Evolutionary conservation across 2,888 invertebrate genomes (phyloP), one percentile per base, ranked within the genome.

Genomic region (Lasius fuliginosus): DNA sequence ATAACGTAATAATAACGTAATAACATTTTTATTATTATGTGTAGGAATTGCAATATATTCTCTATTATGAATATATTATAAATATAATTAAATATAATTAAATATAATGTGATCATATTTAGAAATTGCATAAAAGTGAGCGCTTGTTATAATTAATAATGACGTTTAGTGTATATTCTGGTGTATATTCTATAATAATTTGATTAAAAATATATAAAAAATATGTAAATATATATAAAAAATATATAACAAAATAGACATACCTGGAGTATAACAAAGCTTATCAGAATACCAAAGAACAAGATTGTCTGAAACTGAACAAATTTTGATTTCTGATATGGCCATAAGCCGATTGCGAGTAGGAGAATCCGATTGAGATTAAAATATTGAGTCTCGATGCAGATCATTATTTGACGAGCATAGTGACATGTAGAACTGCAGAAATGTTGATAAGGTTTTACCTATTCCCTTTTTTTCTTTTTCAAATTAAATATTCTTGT

Each of bases 281-380:
- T 67, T 40, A 18, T 53, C 1, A 67, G 18, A 40, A 53, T 67
- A 12, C 8, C 12, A 56, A 53, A 76, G 5, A 76, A 11, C 18
- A 65, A 0, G 8, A 40, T 53, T 27, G 27, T 6, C n/a, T 56
- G 76, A 36, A 76, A 4, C 8, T 27, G 53, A 40, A 49, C 27
- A 27, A 76, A 8, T 12, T 76, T 76, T 0, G 76, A 56, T 76
- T 8, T 36, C 4, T 56, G 23, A 40, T 23, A 11, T 18, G 62
- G 64, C 75, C 75, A 75, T 33, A 75, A 64, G 23, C 64, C 75
- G 33, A 75, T 23, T 9, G 64, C 27, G 3, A 75, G 46, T 30
- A 75, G 64, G 23, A 64, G 36, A 33, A 49, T 4, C 49, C 36
- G 15, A 36, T 75, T 64, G 3, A 75, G 18, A 5, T 9, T 64